Evolutionary conservation across 2,888 invertebrate genomes (phyloP).

Genomic region (Caenorhabditis japonica): DNA sequence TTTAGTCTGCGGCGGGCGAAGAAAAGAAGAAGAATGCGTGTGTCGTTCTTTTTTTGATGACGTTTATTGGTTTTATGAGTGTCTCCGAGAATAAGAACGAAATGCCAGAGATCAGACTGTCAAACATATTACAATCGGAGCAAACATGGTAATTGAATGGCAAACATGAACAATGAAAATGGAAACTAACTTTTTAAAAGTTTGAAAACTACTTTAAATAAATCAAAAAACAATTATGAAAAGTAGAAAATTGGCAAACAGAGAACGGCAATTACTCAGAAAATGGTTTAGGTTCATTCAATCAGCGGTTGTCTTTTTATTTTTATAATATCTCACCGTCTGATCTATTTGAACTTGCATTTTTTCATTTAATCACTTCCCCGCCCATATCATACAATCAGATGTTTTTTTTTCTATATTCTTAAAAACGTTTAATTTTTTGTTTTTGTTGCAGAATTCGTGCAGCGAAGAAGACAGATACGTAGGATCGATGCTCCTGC

Average conservation of each 20-base stretch:
- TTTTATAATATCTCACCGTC: conserved; percentile 9
- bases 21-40: conserved; percentile 5
- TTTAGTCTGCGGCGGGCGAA: no score
- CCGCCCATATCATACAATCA: conserved; percentile 14
- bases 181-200: conserved; percentile 2
- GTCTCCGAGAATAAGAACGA: conserved; percentile 1
- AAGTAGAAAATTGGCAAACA: not conserved
- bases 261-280: conserved; percentile 9
- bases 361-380: conserved; percentile 19
- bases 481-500: conserved; percentile 82
- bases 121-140: conserved; percentile 24
- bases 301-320: conserved; percentile 5
- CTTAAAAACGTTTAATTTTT: no score
- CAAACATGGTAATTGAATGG: conserved; percentile 44
- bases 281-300: conserved; percentile 29
- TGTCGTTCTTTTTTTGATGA: conserved; percentile 10
- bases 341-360: conserved; percentile 43
- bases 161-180: conserved; percentile 32
- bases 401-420: conserved; percentile 18
- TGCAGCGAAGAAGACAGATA: conserved; percentile 40
- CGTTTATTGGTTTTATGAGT: conserved; percentile 45
- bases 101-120: conserved; percentile 41
- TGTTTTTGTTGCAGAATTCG: conserved; percentile 38
- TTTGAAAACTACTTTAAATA: not conserved
- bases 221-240: not conserved